Percentiles rank a stretch among this genome's conserved stretches.
Evolutionary conservation across 2,797 vertebrate genomes (phyloP).

Genomic region (Psittacula echo): DNA sequence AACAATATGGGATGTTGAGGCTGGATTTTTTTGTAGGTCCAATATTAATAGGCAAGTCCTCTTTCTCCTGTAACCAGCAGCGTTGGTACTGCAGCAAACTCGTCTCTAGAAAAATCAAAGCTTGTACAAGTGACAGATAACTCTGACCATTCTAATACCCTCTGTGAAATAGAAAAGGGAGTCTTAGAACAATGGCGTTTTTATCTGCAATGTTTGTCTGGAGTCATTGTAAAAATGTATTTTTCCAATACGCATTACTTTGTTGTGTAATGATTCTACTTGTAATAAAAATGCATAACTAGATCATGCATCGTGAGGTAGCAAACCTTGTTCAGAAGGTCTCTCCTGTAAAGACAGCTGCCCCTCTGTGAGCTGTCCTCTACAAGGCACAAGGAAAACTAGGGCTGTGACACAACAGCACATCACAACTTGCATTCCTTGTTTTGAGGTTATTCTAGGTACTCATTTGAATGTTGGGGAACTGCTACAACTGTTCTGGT

Average conservation of each 20-base stretch:
- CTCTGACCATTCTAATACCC: slow-evolving; percentile 4
- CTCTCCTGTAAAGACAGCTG: neutral
- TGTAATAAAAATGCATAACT: slow-evolving; percentile 75
- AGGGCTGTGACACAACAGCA: rapidly evolving
- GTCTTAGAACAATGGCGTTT: slow-evolving; percentile 55
- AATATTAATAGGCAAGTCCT: neutral
- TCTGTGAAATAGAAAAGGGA: slow-evolving; percentile 55
- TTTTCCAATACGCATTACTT: slow-evolving; percentile 75
- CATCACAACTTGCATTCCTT: neutral
- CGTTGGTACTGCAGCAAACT: slow-evolving; percentile 27
- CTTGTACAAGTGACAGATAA: slow-evolving; percentile 16
- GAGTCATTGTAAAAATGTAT: slow-evolving; percentile 77
- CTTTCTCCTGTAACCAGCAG: slow-evolving; percentile 10
- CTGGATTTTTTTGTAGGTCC: neutral
- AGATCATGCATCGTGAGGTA: neutral
- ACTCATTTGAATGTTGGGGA: neutral
- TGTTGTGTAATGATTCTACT: slow-evolving; percentile 75
- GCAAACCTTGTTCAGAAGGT: neutral
- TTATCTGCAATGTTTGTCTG: slow-evolving; percentile 64
- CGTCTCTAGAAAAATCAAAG: neutral
- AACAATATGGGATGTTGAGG: neutral
- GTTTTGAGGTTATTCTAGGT: neutral
- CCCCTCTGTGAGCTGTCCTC: neutral
- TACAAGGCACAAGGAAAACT: neutral
- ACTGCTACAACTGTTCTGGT: neutral